Conservation (phyloP, 2,797 vertebrate species). For the Heteromormyrus szaboi region DNA sequence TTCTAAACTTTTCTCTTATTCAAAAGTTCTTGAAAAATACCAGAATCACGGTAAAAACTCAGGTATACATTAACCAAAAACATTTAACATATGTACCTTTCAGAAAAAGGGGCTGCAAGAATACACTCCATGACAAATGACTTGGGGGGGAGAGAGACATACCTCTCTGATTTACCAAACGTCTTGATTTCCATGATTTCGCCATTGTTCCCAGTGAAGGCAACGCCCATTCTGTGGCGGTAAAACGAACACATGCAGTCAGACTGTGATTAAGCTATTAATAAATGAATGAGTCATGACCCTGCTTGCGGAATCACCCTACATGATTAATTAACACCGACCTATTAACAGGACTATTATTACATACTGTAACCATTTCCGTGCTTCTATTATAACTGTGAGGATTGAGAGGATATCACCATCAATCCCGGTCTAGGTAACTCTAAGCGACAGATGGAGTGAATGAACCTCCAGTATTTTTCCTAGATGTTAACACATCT, state of each 20-base stretch:
- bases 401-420: background rate
- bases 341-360: background rate
- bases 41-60: background rate
- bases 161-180: slow-evolving; percentile 85
- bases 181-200: slow-evolving; percentile 85
- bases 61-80: background rate
- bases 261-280: background rate
- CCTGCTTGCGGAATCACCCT: background rate
- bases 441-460: background rate
- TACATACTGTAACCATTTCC: background rate
- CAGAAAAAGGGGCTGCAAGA: background rate
- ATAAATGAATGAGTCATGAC: background rate
- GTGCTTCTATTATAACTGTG: background rate
- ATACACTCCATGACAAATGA: background rate
- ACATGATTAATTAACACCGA: background rate
- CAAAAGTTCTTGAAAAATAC: background rate
- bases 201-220: slow-evolving; percentile 72
- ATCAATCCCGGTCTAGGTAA: background rate
- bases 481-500: background rate
- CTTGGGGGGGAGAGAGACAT: background rate
- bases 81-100: background rate
- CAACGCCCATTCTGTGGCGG: slow-evolving; percentile 73
- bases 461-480: background rate
- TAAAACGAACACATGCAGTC: background rate
- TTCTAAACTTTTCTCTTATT: background rate